Conservation (phyloP, 64 coral and sea anemone genomes). For the Dendrophyllia cribrosa region DNA sequence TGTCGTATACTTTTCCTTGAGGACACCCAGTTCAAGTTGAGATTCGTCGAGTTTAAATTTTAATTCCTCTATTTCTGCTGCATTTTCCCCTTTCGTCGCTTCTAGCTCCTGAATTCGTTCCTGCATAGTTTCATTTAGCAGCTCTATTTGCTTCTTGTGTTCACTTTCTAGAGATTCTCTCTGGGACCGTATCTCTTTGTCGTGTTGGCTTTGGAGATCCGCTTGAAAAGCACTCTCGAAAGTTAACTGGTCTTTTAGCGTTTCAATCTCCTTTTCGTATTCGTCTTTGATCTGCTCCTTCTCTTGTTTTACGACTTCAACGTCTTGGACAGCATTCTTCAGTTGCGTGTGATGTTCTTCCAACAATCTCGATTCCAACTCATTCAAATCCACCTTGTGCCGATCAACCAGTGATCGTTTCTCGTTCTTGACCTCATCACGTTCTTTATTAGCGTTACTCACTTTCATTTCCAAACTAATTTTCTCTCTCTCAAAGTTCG, state of each 20-base stretch:
- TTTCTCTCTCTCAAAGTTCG: constrained; percentile 59
- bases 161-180: constrained; percentile 64
- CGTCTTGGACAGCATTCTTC: constrained; percentile 27
- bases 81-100: constrained; percentile 45
- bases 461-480: constrained; percentile 42
- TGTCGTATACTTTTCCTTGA: constrained; percentile 10
- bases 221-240: constrained; percentile 90
- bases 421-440: constrained; percentile 38
- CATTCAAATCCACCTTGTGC: constrained; percentile 49
- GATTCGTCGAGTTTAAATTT: constrained; percentile 72
- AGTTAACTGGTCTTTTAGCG: constrained; percentile 77
- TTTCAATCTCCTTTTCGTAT: constrained; percentile 81
- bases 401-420: constrained; percentile 34
- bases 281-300: constrained; percentile 67
- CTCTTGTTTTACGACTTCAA: constrained; percentile 38
- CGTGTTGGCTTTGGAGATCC: constrained; percentile 77
- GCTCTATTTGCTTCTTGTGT: constrained; percentile 81
- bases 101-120: constrained; percentile 69
- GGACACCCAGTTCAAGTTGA: constrained; percentile 44
- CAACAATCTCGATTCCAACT: constrained; percentile 50
- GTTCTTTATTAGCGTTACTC: constrained; percentile 28
- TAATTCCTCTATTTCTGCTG: constrained; percentile 25
- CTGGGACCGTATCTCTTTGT: constrained; percentile 64
- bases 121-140: constrained; percentile 59
- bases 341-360: constrained; percentile 49